phyloP scores from a whole-genome alignment of 2,797 vertebrate species.

The Pogonophryne albipinna region DNA sequence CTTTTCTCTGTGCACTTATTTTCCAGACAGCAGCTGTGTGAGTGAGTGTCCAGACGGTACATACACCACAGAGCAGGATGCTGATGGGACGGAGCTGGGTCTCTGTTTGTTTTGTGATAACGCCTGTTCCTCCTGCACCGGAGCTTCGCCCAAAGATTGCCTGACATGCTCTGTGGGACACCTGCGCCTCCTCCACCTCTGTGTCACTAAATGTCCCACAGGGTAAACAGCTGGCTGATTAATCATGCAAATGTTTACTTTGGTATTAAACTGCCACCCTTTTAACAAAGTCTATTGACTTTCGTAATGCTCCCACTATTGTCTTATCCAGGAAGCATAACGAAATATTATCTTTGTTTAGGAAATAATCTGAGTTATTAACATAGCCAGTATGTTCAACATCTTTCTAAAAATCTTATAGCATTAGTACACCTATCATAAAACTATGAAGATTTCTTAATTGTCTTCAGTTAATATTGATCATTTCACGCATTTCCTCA shows the following conservation, averaged over 20 bases:
- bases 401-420: neutral
- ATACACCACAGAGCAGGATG: conserved; percentile 80
- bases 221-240: conserved; percentile 65
- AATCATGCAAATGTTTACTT: neutral
- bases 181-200: conserved; percentile 82
- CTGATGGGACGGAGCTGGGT: conserved; percentile 80
- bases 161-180: conserved; percentile 80
- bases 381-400: neutral
- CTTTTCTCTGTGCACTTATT: conserved; percentile 22
- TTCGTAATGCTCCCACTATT: neutral
- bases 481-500: conserved; percentile 27
- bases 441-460: neutral
- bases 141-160: conserved; percentile 83
- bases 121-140: conserved; percentile 80
- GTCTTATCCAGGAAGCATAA: too few relatives aligned
- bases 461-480: neutral
- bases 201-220: conserved; percentile 84
- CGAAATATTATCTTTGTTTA: neutral
- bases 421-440: neutral
- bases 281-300: neutral
- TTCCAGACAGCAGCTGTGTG: conserved; percentile 81
- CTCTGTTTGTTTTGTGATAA: conserved; percentile 83
- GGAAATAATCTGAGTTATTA: neutral
- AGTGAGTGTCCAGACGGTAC: conserved; percentile 78
- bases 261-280: neutral